Evolutionary conservation across 2,888 invertebrate genomes (phyloP).

Genomic region (Meiosimyza decipiens): DNA sequence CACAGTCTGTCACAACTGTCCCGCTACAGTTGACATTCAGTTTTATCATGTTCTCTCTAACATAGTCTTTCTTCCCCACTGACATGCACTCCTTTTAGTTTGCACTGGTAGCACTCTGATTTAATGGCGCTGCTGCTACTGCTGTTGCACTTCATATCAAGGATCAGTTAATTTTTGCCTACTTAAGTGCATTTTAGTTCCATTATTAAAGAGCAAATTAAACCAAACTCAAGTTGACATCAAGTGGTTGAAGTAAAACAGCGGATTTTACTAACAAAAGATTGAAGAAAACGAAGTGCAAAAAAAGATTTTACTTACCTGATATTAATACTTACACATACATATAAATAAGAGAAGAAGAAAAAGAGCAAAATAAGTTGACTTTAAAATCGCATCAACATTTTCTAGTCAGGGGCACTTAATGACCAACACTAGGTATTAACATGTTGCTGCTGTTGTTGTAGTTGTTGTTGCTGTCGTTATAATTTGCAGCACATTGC

Average conservation of each 20-base stretch:
- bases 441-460: not conserved
- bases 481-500: constrained; percentile 1
- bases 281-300: not conserved
- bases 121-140: not conserved
- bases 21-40: too few species aligned
- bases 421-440: constrained; percentile 15
- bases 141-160: constrained; percentile 21
- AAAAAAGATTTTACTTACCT: not conserved
- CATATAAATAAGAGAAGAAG: too few species aligned
- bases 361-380: not conserved
- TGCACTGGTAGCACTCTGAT: too few species aligned
- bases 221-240: constrained; percentile 12
- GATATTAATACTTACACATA: constrained; percentile 20
- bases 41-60: not conserved
- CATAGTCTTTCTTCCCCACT: not conserved
- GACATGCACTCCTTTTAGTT: too few species aligned
- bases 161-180: constrained; percentile 33
- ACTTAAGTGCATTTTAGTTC: constrained; percentile 34
- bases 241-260: not conserved
- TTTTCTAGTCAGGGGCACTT: not conserved
- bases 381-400: not conserved
- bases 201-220: constrained; percentile 35
- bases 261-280: not conserved
- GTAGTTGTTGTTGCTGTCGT: not conserved
- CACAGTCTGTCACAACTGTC: too few species aligned